Evolutionary conservation across 2,888 invertebrate genomes (phyloP).

Genomic region (Megaustenia siamemsis): DNA sequence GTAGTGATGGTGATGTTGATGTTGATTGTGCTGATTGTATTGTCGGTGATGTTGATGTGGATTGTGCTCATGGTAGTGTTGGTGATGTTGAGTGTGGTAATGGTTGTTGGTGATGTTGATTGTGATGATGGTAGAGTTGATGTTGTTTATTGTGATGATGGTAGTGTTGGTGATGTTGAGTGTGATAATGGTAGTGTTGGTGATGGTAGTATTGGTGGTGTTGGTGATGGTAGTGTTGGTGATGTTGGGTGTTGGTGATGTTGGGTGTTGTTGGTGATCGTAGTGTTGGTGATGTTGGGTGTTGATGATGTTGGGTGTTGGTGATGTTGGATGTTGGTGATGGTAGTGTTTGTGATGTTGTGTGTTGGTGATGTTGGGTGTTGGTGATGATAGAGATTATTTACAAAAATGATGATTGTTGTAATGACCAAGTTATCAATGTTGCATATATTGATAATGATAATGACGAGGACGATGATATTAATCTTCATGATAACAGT

Average conservation of each 20-base stretch:
- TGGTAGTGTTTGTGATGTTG: background rate
- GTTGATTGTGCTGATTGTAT: too few relatives aligned
- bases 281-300: background rate
- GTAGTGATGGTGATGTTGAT: too few relatives aligned
- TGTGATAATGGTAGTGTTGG: background rate
- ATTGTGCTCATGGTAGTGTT: too few relatives aligned
- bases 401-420: constrained; percentile 29
- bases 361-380: background rate
- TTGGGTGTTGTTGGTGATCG: background rate
- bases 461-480: constrained; percentile 39
- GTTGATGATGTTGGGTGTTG: background rate
- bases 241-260: background rate
- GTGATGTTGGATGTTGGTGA: background rate
- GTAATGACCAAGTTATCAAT: constrained; percentile 24
- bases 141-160: too few relatives aligned
- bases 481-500: constrained; percentile 36
- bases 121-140: too few relatives aligned
- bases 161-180: background rate
- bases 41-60: too few relatives aligned
- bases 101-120: too few relatives aligned
- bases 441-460: constrained; percentile 39
- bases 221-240: background rate
- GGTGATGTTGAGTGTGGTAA: too few relatives aligned
- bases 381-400: background rate
- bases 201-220: background rate